A percentile compares a stretch with the other conserved stretches of the same genome.
These are phyloP conservation scores for Sebastes diploproa DNA, from an alignment of 2,797 vertebrate genomes.

Conservation along the genomic window DNA sequence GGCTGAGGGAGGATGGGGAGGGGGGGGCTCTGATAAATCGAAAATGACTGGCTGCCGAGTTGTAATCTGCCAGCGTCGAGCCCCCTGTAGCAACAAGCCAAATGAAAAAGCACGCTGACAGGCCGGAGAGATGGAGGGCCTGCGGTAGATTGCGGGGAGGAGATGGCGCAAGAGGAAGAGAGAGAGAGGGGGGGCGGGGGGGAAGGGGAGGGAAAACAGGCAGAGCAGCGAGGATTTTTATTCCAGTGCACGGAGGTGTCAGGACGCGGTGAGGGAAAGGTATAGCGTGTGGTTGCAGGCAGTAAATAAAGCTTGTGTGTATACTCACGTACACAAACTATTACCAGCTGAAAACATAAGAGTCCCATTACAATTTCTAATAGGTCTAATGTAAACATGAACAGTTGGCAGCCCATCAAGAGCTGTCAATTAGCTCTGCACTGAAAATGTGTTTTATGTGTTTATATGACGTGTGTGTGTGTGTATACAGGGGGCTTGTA, in stretches of 20 bases:
- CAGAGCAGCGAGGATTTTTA: slow-evolving; percentile 42
- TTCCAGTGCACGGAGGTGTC: slow-evolving; percentile 55
- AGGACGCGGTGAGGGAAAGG: slow-evolving; percentile 33
- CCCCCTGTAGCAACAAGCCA: slow-evolving; percentile 86
- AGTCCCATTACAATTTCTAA: slow-evolving; percentile 69
- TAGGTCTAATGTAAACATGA: slow-evolving; percentile 65
- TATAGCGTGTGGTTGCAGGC: slow-evolving; percentile 20
- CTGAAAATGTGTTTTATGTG: slow-evolving; percentile 53
- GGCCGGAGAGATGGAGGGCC: slow-evolving; percentile 78
- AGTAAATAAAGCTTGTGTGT: slow-evolving; percentile 50
- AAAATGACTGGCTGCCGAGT: slow-evolving; percentile 89
- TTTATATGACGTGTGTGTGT: slow-evolving; percentile 44
- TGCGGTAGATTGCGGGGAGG: slow-evolving; percentile 75
- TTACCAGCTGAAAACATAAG: slow-evolving; percentile 51
- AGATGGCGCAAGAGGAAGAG: slow-evolving; percentile 47
- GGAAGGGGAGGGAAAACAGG: slow-evolving; percentile 25
- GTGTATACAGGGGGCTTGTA: slow-evolving; percentile 33
- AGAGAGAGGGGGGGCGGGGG: background rate
- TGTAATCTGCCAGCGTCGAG: slow-evolving; percentile 87
- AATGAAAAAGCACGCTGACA: slow-evolving; percentile 86
- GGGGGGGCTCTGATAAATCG: slow-evolving; percentile 86
- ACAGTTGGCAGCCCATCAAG: slow-evolving; percentile 65
- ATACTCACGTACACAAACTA: slow-evolving; percentile 13
- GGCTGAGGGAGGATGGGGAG: slow-evolving; percentile 77
- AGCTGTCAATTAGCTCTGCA: slow-evolving; percentile 59